phyloP scores from a whole-genome alignment of 1,140 invertebrate species.

The Tetramorium simillimum region DNA sequence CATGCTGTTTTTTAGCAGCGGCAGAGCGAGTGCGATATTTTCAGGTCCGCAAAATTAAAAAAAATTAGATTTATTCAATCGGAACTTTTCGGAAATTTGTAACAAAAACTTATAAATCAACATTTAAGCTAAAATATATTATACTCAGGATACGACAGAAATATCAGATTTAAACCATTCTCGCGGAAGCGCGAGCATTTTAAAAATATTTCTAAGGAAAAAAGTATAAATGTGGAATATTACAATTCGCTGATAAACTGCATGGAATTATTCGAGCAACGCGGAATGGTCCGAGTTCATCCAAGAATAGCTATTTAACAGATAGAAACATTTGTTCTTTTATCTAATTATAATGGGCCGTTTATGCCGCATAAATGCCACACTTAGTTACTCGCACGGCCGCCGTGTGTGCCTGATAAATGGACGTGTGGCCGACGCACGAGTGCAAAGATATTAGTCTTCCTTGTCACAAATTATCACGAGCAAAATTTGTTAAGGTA shows the following conservation, averaged over 20 bases:
- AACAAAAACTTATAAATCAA: neutral
- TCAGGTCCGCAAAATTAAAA: neutral
- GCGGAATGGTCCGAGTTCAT: neutral
- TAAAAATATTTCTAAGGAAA: neutral
- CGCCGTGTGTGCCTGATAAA: conserved; percentile 24
- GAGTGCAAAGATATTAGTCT: conserved; percentile 55
- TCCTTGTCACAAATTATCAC: conserved; percentile 50
- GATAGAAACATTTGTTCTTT: conserved; percentile 38
- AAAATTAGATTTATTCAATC: neutral
- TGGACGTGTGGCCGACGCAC: conserved; percentile 28
- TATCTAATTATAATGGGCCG: conserved; percentile 31
- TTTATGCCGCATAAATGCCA: conserved; percentile 43
- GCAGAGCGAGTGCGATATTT: neutral
- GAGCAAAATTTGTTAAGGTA: conserved; percentile 42
- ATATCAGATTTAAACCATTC: neutral
- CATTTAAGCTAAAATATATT: neutral
- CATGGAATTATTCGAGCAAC: neutral
- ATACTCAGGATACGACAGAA: neutral
- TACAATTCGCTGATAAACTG: neutral
- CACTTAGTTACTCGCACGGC: conserved; percentile 26
- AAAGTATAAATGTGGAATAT: neutral
- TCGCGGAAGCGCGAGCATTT: neutral
- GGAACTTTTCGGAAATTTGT: neutral
- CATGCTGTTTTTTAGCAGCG: neutral
- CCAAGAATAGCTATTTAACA: conserved; percentile 17